phyloP scores from a whole-genome alignment of 2,797 vertebrate genomes.

The Ficedula albicollis region DNA sequence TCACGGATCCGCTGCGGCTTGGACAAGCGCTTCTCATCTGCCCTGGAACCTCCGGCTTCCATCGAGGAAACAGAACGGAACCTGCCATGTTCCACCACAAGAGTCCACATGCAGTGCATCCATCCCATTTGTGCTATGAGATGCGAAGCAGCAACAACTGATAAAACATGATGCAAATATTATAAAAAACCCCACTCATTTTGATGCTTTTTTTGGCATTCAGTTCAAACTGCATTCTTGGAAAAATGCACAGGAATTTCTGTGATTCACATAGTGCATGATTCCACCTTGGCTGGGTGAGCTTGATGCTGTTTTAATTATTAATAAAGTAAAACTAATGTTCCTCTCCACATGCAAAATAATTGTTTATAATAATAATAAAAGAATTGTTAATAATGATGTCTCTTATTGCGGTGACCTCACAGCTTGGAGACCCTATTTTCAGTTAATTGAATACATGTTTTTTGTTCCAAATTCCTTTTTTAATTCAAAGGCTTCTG shows the following conservation, averaged over 20 bases:
- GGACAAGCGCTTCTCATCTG: slow-evolving; percentile 46
- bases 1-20: slow-evolving; percentile 43
- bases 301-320: neutral
- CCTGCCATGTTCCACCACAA: neutral
- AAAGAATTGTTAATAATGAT: neutral
- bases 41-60: slow-evolving; percentile 37
- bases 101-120: neutral
- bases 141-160: neutral
- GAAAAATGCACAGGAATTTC: neutral
- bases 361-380: neutral
- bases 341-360: neutral
- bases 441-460: neutral
- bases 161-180: neutral
- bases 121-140: neutral
- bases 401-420: neutral
- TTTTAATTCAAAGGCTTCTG: neutral
- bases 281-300: neutral
- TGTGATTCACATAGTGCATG: neutral
- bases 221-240: neutral
- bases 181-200: neutral
- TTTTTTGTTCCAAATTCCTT: neutral
- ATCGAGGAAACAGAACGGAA: neutral
- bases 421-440: neutral
- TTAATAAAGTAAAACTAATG: neutral
- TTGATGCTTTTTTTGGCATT: neutral